Base-by-base conservation (phyloP, 2,888 invertebrate genomes). In the Cecidostiba fungosa region DNA sequence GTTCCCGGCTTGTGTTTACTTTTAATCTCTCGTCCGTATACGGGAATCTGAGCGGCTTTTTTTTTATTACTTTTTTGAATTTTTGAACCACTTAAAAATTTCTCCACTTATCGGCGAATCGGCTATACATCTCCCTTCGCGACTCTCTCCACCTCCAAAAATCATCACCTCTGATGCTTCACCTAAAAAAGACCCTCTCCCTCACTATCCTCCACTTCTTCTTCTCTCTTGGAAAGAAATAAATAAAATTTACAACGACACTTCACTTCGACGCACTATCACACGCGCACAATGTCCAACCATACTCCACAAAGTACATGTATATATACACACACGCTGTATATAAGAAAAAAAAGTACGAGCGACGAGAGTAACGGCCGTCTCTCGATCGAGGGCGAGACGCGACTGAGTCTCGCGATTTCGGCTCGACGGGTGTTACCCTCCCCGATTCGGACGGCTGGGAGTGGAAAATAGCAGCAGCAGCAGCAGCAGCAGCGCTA, bases 371-470 rank as follows among this genome's bases (percentile, higher is more conserved):
- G 1, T n/a, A 12, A 50, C 26, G 10, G n/a, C n/a, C 36, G 77
- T 78, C 83, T 87, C 87, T 84, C 89, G 89, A 89, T 84, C 89
- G 89, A 89, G 90, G 90, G 87, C 90, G 89, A 91, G 89, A 90
- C 91, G 90, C 90, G 88, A 92, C 92, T 92, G 92, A 90, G 89
- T 89, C 89, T 90, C 88, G 86, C 89, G 90, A 89, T 88, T 89
- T 89, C 89, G 90, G 89, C 89, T 88, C 91, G 88, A 89, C 89
- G 90, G 90, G 91, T 90, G 89, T 89, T 91, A 91, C 90, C 91
- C 91, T 88, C 54, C 32, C 39, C 85, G 74, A 82, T 77, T 89
- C 77, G 77, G 47, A 77, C 74, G 70, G 77, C 29, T 62, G 59
- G 73, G 29, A 59, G 54, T 43, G 77, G 82, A 70, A 70, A 77